Conservation (phyloP, 2,888 invertebrate species). For the Agrochola lota region DNA sequence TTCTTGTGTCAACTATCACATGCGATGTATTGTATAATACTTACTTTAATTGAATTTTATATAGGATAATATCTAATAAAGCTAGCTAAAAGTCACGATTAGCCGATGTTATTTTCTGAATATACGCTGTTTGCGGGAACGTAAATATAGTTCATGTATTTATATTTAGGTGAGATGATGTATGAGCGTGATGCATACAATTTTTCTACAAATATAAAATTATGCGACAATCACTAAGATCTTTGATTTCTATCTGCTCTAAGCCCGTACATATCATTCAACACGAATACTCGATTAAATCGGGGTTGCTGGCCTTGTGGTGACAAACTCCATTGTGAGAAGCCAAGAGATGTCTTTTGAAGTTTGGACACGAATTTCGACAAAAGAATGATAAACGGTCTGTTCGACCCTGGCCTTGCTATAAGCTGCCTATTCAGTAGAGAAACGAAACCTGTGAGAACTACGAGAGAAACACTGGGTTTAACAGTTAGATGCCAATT, state of each 20-base stretch:
- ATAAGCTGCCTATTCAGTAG: not conserved
- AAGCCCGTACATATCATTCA: not conserved
- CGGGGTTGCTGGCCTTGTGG: conserved; percentile 5
- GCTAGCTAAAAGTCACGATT: conserved; percentile 89
- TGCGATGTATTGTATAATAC: conserved; percentile 84
- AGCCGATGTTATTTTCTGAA: conserved; percentile 90
- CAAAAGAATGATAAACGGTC: not conserved
- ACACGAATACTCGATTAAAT: not conserved
- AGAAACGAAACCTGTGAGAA: not conserved
- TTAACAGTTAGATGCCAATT: not conserved
- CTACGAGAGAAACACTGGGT: not conserved
- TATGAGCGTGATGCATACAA: conserved; percentile 87
- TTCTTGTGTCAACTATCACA: conserved; percentile 80
- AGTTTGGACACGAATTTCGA: conserved; percentile 8
- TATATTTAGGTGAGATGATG: conserved; percentile 87
- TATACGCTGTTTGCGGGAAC: conserved; percentile 86
- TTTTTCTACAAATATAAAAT: conserved; percentile 90
- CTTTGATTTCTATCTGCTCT: conserved; percentile 69
- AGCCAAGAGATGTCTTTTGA: conserved; percentile 5
- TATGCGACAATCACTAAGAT: conserved; percentile 83
- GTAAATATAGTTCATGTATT: conserved; percentile 85
- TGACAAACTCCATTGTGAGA: conserved; percentile 27
- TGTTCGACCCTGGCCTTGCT: not conserved
- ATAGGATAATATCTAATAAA: conserved; percentile 81
- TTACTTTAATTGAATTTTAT: conserved; percentile 83